phyloP scores from a whole-genome alignment of 2,888 invertebrate genomes.

The Gasteruption jaculator region DNA sequence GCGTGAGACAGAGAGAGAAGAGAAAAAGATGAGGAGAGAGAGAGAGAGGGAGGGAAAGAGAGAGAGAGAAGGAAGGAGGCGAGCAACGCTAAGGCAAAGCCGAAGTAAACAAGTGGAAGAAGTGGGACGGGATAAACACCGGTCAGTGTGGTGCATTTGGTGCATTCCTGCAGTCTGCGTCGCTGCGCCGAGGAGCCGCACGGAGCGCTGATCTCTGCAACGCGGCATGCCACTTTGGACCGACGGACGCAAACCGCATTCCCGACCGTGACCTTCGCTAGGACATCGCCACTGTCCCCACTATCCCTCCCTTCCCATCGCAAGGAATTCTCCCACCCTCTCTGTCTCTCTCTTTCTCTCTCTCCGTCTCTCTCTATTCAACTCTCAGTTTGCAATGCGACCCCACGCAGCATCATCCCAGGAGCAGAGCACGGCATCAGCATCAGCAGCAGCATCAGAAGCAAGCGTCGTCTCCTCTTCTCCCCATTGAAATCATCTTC shows the following conservation, averaged over 20 bases:
- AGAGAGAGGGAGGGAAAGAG: slow-evolving; percentile 10
- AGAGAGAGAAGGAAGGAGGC: slow-evolving; percentile 19
- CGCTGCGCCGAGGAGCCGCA: slow-evolving; percentile 22
- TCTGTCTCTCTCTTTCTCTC: slow-evolving; percentile 13
- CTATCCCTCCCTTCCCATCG: slow-evolving; percentile 25
- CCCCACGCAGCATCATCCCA: slow-evolving; percentile 25
- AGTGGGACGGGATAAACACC: slow-evolving; percentile 34
- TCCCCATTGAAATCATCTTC: too few relatives aligned
- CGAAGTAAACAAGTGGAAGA: slow-evolving; percentile 46
- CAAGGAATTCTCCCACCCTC: slow-evolving; percentile 10
- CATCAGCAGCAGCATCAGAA: too few relatives aligned
- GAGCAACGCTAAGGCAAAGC: slow-evolving; percentile 17
- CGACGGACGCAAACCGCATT: slow-evolving; percentile 49
- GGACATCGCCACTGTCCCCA: slow-evolving; percentile 50
- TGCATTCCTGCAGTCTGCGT: slow-evolving; percentile 44
- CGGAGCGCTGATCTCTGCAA: slow-evolving; percentile 25
- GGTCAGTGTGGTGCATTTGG: slow-evolving; percentile 43
- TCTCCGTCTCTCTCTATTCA: slow-evolving; percentile 1
- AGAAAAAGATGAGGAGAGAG: slow-evolving; percentile 8
- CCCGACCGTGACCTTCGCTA: slow-evolving; percentile 53
- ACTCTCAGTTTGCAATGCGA: slow-evolving; percentile 4
- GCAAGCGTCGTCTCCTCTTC: too few relatives aligned
- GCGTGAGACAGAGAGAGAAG: slow-evolving; percentile 11
- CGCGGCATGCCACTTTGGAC: slow-evolving; percentile 44
- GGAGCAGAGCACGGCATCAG: too few relatives aligned